Conservation (phyloP, 1,140 invertebrate genomes). For the Diachasma alloeum region DNA sequence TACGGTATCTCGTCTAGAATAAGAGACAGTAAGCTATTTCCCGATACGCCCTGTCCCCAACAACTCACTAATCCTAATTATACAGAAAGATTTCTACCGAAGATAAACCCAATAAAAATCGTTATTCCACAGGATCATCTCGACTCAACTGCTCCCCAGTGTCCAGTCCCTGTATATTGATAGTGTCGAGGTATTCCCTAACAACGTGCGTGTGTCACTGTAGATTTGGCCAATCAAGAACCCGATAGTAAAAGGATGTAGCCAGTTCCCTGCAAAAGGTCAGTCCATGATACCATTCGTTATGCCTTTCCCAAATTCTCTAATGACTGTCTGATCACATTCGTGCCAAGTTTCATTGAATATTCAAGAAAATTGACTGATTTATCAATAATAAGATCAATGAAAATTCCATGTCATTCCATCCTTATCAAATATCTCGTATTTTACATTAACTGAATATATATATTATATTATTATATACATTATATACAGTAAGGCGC, state of each 20-base stretch:
- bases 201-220: constrained; percentile 60
- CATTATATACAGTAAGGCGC: no score
- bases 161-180: constrained; percentile 55
- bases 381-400: no score
- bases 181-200: constrained; percentile 53
- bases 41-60: no score
- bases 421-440: no score
- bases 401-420: no score
- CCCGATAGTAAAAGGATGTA: constrained; percentile 40
- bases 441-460: no score
- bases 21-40: no score
- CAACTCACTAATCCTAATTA: not conserved
- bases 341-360: no score
- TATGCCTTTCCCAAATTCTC: not conserved
- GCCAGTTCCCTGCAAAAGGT: not conserved
- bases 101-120: constrained; percentile 40
- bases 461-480: no score
- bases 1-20: no score
- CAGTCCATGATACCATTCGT: not conserved
- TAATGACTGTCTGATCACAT: constrained; percentile 25
- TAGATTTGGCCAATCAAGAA: constrained; percentile 62
- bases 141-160: constrained; percentile 50
- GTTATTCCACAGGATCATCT: constrained; percentile 57
- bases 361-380: no score
- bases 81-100: not conserved